Base-by-base conservation (phyloP, 2,888 invertebrate species). In the Heliconius charithonia region DNA sequence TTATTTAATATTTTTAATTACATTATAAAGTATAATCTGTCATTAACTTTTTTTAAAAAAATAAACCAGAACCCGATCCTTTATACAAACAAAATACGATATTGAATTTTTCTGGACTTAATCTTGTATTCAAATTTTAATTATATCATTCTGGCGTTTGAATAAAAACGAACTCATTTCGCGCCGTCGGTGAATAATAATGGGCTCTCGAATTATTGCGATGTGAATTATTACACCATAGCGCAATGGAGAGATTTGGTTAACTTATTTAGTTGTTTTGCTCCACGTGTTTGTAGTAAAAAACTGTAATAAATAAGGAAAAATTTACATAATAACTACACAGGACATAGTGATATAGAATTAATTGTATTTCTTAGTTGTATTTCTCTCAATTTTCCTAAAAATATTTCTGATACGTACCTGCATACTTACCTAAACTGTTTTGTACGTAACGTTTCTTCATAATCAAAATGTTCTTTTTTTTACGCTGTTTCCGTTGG, bases 51-150 rank as follows among this genome's bases (percentile, higher is more conserved):
- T 72, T 70, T 27, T 19, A 19, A 22, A 19, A 22, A 32, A 73
- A 80, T 72, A 75, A 56, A 75, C 77, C 71, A 83, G 85, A 41
- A 74, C 63, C 74, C 74, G 74, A 86, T 85, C 88, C 87, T 86
- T 88, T 87, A 80, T 81, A 84, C 82, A 87, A 85, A 84, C 83
- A 81, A 85, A 88, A 90, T 90, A 89, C 86, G 87, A 89, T 90
- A 91, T 91, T 88, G 89, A 90, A 90, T 90, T 93, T 92, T 92
- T 93, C 89, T 90, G 89, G 86, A 90, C 90, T 89, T 93, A 93
- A 93, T 94, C 92, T 93, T 92, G 91, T 92, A 94, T 94, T 94
- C 92, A 94, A 93, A 94, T 94, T 94, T 93, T 93, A 93, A 94
- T 94, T 93, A 93, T 92, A 92, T 94, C 91, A 93, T 93, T 93